Base-by-base conservation (phyloP, 2,797 vertebrate species). In the Florisuga fusca region DNA sequence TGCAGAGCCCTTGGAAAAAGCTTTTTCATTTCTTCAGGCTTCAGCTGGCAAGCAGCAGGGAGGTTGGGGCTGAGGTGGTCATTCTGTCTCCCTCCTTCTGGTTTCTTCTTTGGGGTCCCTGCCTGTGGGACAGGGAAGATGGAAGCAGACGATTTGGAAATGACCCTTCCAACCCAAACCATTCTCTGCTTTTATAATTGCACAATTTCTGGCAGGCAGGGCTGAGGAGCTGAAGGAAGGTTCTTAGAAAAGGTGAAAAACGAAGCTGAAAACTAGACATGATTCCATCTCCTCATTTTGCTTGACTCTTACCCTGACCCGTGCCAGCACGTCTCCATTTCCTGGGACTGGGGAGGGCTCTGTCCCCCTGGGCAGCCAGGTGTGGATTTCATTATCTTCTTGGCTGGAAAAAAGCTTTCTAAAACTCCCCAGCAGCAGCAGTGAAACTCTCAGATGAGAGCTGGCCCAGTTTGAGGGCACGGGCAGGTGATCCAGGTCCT, bases 321-420 rank as follows among this genome's bases (percentile, higher is more conserved):
- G 20, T 0, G 1, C 21, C 34, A 20, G 29, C 20, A 23, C 0
- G 0, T 0, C 38, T 19, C 22, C 3, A 1, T 41, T 23, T 25
- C 12, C 54, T 23, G 51, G 55, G 57, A 29, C 43, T 33, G 4
- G 0, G 0, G n/a, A 45, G 41, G 48, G 33, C 50, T 38, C 51
- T 25, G 62, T 29, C 63, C 57, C 58, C 21, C 78, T 10, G 34
- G 22, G 51, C 58, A 55, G 63, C 58, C 50, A 16, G 6, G 0
- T 5, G 0, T 5, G 20, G 20, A 25, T 2, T 12, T 27, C 33
- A 13, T 31, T n/a, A 21, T 17, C 36, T 68, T 34, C 18, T 16
- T 57, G 78, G 59, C 72, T 23, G 31, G 15, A 57, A n/a, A 84
- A 59, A 1, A 63, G 58, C 41, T 54, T 29, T 36, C 43, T 4